Conservation (phyloP, 2,113 vertebrate genomes). For the Platysternon megacephalum region DNA sequence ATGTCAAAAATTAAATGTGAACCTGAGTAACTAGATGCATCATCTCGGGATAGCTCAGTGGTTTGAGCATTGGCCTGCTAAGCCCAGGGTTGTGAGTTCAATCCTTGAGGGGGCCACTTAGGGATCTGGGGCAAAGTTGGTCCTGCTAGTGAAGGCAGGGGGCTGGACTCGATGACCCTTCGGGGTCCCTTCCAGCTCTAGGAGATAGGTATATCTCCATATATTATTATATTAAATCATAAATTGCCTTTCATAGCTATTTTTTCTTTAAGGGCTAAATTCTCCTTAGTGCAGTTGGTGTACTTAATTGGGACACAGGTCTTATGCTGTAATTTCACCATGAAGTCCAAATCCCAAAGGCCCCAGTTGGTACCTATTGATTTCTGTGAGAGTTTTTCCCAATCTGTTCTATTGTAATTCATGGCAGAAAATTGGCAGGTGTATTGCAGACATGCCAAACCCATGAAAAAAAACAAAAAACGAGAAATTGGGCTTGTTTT, state of each 20-base stretch:
- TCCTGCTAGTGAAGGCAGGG: too few species aligned
- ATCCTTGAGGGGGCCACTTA: too few species aligned
- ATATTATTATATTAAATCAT: not conserved
- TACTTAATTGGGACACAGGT: not conserved
- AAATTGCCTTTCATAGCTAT: not conserved
- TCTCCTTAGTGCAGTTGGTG: not conserved
- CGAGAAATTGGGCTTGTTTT: too few species aligned
- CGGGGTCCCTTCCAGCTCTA: too few species aligned
- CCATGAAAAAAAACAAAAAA: too few species aligned
- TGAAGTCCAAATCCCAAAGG: not conserved
- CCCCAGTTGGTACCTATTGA: not conserved
- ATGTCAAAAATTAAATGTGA: not conserved
- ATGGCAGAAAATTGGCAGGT: not conserved
- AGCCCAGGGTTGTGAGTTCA: too few species aligned
- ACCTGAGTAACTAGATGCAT: not conserved
- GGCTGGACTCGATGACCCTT: too few species aligned
- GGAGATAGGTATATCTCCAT: too few species aligned
- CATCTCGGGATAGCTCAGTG: too few species aligned
- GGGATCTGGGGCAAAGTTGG: too few species aligned
- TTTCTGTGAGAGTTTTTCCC: not conserved
- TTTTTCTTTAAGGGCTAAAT: not conserved
- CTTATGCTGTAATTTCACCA: not conserved
- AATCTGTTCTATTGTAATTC: not conserved
- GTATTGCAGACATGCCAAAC: too few species aligned
- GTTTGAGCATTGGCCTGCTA: too few species aligned